Base-by-base conservation (phyloP, 2,888 invertebrate genomes). In the Diadegma fenestrale region DNA sequence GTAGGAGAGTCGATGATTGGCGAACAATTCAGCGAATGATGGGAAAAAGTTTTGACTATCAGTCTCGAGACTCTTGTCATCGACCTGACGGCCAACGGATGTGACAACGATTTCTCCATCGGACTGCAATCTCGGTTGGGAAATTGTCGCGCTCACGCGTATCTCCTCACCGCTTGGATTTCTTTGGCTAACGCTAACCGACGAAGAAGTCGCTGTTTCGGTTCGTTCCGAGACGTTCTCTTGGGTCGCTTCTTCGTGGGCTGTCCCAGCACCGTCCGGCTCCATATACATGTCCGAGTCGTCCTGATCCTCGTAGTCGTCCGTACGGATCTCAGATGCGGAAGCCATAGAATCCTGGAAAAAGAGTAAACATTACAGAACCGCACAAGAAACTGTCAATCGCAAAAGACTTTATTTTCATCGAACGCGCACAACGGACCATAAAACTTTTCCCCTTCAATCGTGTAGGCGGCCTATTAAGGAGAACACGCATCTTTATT, bases 31-130 rank as follows among this genome's bases (percentile, higher is more conserved):
- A 2, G 96, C 95, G 91, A 97, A 98, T 0, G 97, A 96, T 0
- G 97, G 97, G 94, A 97, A 97, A 94, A 97, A 97, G 69, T 96
- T 96, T 91, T 97, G 97, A 72, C 96, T 95, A 26, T 95, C 94
- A 19, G 95, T 95, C 90, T 96, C 96, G 83, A 95, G 92, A 26
- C 95, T 95, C 90, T 95, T 95, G 17, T 89, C 84, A 37, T 80
- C 87, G 22, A 80, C 71, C 10, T 78, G 22, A 63, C 58, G 73
- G 7, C 19, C 51, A 10, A 33, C 51, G 19, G 85, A 76, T 19
- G 82, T 58, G 72, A 63, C 26, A 48, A 58, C 51, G 66, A 63
- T 41, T 80, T 73, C 19, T 54, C 68, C 73, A 63, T 86, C 83
- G 68, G 78, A 33, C 78, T 82, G 78, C 37, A 85, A 43, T 80